Conservation (phyloP, 2,113 vertebrate genomes). For the rat (Rattus norvegicus) region DNA sequence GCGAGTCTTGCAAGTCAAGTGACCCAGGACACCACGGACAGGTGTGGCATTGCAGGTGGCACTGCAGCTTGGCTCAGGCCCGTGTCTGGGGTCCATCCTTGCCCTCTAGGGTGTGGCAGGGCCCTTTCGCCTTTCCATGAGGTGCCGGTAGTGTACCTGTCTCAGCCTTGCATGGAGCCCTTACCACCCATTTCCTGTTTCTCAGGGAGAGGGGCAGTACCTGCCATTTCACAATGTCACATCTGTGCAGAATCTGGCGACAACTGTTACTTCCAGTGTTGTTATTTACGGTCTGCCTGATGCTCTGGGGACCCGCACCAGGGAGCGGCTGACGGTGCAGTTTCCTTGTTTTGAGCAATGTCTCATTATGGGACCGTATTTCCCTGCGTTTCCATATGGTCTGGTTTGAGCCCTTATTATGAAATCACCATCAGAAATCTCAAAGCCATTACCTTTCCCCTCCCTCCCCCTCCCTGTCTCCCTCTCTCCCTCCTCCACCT, state of each 20-base stretch:
- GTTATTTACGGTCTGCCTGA: not conserved
- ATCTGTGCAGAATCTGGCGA: not conserved
- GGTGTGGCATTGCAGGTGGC: not conserved
- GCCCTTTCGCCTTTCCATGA: not conserved
- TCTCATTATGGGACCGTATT: not conserved
- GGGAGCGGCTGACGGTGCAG: not conserved
- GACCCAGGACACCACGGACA: not conserved
- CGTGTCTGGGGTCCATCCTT: rapidly evolving
- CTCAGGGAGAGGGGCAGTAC: not conserved
- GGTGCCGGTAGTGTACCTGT: rapidly evolving
- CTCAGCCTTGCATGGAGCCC: not conserved
- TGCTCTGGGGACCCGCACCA: not conserved
- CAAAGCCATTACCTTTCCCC: not conserved
- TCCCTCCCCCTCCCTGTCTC: not conserved
- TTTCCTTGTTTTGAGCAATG: not conserved
- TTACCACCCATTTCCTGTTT: not conserved
- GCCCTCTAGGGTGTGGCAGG: not conserved
- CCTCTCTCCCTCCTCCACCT: not conserved
- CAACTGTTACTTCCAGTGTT: not conserved
- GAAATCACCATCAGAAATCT: not conserved
- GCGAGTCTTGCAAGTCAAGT: not conserved
- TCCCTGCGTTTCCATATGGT: not conserved
- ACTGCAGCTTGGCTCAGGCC: not conserved
- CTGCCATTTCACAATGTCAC: not conserved
- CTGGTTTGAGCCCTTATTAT: not conserved